Base-by-base conservation (phyloP, 2,113 vertebrate genomes). In the Ageneiosus marmoratus region DNA sequence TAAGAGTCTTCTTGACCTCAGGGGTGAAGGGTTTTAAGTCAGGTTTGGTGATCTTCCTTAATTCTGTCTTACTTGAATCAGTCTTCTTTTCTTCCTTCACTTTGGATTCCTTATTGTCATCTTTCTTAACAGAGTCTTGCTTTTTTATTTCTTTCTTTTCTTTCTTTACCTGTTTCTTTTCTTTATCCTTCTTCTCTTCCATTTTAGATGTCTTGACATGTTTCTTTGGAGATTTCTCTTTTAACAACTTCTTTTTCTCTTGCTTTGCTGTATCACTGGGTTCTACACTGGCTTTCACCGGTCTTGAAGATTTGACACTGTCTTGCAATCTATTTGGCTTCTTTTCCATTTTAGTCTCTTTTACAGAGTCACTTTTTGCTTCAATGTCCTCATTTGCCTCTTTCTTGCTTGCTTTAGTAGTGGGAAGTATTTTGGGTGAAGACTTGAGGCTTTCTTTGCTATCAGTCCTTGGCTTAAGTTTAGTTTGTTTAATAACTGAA, bases 381-480 rank as follows among this genome's bases (percentile, higher is more conserved):
- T 91, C 91, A 0, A 95, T 95, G 24, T 98, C 96, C 65, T 95
- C 90, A 53, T 93, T 87, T 13, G 92, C 89, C 81, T 98, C 97
- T 83, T 95, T 97, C 91, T 95, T 98, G 55, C 90, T 86, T 77
- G 94, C 92, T 89, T 97, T 98, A 0, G 91, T 90, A 65, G 89
- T 90, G 1, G 94, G 79, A 48, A 90, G 92, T 2, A 95, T 94
- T 91, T 96, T 97, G 37, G 96, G 90, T 0, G 96, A 95, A 51
- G 96, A 96, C 86, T 97, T 98, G 44, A 99, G 96, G 88, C 97
- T 99, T 91, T 99, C 98, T 82, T 96, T 98, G 92, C 97, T 99
- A 86, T 98, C 97, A 8, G 97, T 94, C 87, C 97, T 95, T 75
- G 97, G 96, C 89, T 96, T 97, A 58, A 98, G 95, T 92, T 98